phyloP scores from a whole-genome alignment of 1,140 invertebrate species.

The Apis florea region DNA sequence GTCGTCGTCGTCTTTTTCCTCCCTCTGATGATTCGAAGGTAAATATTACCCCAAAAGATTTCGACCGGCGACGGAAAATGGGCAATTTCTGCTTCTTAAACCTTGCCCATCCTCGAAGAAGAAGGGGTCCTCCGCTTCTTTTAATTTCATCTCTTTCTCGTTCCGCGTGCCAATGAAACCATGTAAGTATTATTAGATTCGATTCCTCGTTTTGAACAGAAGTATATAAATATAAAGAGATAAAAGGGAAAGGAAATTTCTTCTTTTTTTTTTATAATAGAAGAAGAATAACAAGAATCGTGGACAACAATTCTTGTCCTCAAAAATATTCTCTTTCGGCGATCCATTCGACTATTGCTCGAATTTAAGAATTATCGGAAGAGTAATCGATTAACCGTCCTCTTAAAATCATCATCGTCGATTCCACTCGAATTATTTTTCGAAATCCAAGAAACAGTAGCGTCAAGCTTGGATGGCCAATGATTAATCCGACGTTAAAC shows the following conservation, averaged over 20 bases:
- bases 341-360: too few species aligned
- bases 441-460: neutral
- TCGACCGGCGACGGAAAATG: slow-evolving; percentile 57
- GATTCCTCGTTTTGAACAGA: too few species aligned
- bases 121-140: neutral
- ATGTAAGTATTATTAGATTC: too few species aligned
- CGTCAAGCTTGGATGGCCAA: neutral
- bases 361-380: too few species aligned
- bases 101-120: neutral
- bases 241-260: too few species aligned
- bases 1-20: slow-evolving; percentile 38
- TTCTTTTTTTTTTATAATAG: too few species aligned
- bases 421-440: neutral
- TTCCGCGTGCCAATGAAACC: neutral
- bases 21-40: slow-evolving; percentile 67
- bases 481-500: slow-evolving; percentile 1
- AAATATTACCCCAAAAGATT: slow-evolving; percentile 76
- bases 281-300: too few species aligned
- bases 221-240: too few species aligned
- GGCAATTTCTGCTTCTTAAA: slow-evolving; percentile 56
- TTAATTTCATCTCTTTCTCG: neutral
- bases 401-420: neutral
- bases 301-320: too few species aligned
- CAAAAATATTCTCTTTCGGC: too few species aligned
- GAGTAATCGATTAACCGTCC: neutral